Evolutionary conservation across 1,140 invertebrate genomes (phyloP).

Genomic region (Bombyx mori): DNA sequence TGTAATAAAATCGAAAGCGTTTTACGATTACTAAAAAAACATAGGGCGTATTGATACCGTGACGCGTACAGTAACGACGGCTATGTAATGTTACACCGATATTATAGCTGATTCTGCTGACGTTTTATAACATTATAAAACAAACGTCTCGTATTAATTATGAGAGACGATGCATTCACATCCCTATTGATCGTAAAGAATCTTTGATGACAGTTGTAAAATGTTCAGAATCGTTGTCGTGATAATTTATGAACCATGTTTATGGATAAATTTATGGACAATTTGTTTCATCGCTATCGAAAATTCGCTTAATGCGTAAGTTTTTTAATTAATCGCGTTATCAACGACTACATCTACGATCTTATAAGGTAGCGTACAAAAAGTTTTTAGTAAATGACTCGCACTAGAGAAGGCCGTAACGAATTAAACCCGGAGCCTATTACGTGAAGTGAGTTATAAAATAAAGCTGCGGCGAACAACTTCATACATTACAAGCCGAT

Average conservation of each 20-base stretch:
- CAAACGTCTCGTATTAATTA: conserved; percentile 69
- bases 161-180: conserved; percentile 51
- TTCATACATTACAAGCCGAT: conserved; percentile 71
- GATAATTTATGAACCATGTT: conserved; percentile 69
- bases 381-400: conserved; percentile 18
- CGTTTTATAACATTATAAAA: conserved; percentile 67
- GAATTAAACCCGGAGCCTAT: conserved; percentile 61
- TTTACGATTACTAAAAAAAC: conserved; percentile 47
- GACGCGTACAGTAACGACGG: conserved; percentile 27
- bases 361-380: too few relatives aligned
- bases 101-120: conserved; percentile 38
- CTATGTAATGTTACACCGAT: conserved; percentile 31
- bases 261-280: conserved; percentile 54
- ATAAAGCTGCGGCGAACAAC: conserved; percentile 61
- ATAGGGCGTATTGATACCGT: conserved; percentile 34
- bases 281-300: too few relatives aligned
- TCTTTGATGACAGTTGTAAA: conserved; percentile 67
- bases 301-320: too few relatives aligned
- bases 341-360: too few relatives aligned
- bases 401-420: conserved; percentile 35
- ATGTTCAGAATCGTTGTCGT: conserved; percentile 64
- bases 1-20: conserved; percentile 31
- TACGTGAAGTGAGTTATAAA: conserved; percentile 70
- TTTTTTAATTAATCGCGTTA: too few relatives aligned
- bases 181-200: conserved; percentile 62